Evolutionary conservation across 2,113 vertebrate species (phyloP).

Genomic region (Thalassarche chlororhynchos): DNA sequence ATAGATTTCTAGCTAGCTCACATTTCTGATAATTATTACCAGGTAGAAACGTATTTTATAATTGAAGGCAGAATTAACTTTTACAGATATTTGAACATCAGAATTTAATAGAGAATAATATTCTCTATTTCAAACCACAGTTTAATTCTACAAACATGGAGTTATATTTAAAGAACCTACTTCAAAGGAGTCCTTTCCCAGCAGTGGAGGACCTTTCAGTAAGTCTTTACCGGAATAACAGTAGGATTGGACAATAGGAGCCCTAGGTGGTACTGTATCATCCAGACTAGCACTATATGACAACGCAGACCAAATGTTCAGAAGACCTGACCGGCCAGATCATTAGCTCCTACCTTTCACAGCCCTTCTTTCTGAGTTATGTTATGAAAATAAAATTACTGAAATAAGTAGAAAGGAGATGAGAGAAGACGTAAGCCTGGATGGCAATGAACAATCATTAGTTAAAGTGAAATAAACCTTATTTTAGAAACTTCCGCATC

Average conservation of each 20-base stretch:
- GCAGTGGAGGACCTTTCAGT: not conserved
- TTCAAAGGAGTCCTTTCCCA: not conserved
- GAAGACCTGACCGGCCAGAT: not conserved
- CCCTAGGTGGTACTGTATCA: not conserved
- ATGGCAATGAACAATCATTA: not conserved
- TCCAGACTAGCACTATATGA: not conserved
- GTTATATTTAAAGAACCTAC: not conserved
- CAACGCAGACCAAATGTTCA: not conserved
- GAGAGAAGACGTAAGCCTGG: not conserved
- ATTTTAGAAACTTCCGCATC: not conserved
- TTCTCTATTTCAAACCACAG: not conserved
- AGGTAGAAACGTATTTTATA: not conserved
- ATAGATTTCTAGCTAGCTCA: not conserved
- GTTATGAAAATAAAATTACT: not conserved
- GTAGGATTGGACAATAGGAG: not conserved
- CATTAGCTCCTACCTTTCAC: not conserved
- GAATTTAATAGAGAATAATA: not conserved
- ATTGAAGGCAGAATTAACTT: not conserved
- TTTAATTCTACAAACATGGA: not conserved
- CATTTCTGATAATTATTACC: not conserved
- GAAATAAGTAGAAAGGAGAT: not conserved
- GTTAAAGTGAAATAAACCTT: not conserved
- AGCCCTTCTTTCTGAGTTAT: not conserved
- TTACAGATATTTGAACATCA: not conserved
- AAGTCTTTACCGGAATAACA: not conserved